Conservation (phyloP, 2,113 vertebrate species). For the Lepus timidus region DNA sequence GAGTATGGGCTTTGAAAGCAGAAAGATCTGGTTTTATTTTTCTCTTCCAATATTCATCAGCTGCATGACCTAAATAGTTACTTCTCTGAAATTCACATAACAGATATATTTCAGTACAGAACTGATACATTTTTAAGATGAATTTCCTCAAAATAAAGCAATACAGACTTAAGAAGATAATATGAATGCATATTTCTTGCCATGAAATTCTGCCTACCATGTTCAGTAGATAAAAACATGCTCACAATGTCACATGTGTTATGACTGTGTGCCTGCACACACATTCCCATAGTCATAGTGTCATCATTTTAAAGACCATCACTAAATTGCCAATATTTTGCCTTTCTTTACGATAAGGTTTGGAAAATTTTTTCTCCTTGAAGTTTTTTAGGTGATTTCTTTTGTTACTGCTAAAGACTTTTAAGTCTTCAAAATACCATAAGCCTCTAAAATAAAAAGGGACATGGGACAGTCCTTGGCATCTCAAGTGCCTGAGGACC, state of each 20-base stretch:
- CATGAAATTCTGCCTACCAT: background rate
- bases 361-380: background rate
- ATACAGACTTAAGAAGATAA: background rate
- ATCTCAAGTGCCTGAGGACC: rapidly evolving
- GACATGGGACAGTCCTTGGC: too few species aligned
- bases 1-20: background rate
- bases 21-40: background rate
- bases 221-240: background rate
- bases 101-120: background rate
- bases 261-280: rapidly evolving
- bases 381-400: background rate
- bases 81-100: background rate
- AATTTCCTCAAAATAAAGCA: background rate
- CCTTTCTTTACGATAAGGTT: background rate
- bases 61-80: background rate
- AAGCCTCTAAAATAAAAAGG: background rate
- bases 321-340: background rate
- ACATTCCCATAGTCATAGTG: too few species aligned
- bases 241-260: background rate
- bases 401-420: background rate
- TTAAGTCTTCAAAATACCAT: background rate
- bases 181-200: background rate
- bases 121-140: background rate
- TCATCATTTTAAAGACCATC: background rate
- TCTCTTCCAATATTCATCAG: background rate